Conservation (phyloP, 2,113 vertebrate genomes). For the Kryptolebias marmoratus region DNA sequence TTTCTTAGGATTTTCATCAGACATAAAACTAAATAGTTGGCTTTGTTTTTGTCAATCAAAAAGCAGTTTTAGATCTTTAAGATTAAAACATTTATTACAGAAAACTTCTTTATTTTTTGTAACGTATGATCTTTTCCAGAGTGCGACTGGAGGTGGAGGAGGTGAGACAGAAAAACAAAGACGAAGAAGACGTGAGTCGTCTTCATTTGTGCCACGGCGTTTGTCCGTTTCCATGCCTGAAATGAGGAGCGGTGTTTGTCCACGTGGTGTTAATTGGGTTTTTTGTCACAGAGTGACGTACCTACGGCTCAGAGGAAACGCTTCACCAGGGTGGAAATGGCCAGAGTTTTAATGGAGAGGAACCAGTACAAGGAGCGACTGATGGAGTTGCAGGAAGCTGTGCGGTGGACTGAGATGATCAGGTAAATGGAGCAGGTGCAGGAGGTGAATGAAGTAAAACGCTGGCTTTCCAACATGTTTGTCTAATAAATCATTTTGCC, state of each 20-base stretch:
- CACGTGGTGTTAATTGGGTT: neutral
- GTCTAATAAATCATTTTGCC: too few species aligned
- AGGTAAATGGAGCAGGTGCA: constrained; percentile 68
- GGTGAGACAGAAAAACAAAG: constrained; percentile 88
- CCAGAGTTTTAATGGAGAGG: constrained; percentile 96
- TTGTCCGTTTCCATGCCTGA: neutral
- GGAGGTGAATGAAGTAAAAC: neutral
- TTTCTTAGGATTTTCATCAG: too few species aligned
- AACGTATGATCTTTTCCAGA: constrained; percentile 72
- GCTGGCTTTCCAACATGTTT: too few species aligned
- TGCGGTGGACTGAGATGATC: constrained; percentile 99
- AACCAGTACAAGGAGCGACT: constrained; percentile 98
- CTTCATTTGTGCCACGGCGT: neutral
- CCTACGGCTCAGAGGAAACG: constrained; percentile 95
- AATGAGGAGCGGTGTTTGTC: neutral
- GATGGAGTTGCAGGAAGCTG: constrained; percentile 98
- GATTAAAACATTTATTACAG: neutral
- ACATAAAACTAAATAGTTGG: neutral
- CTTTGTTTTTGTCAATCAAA: neutral
- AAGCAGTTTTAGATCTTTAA: neutral
- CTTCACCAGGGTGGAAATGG: constrained; percentile 98
- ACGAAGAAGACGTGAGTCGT: constrained; percentile 92
- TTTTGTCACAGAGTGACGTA: constrained; percentile 87
- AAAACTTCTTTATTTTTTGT: neutral
- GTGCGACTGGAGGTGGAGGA: constrained; percentile 88